Conservation (phyloP, 2,888 invertebrate genomes). For the Catocala fraxini region DNA sequence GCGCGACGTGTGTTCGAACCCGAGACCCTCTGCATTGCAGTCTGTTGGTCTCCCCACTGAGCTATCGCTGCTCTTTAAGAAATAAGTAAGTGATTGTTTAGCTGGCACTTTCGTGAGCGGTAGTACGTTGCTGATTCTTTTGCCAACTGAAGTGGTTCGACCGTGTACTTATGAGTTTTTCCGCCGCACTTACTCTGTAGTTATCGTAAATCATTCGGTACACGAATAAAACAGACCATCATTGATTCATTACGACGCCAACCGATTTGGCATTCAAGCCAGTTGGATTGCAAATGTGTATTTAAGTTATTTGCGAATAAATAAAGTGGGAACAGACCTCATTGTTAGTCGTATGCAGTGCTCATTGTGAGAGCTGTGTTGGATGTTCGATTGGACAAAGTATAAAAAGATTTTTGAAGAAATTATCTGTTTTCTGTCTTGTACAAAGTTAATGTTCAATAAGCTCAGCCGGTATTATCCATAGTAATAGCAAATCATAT, state of each 20-base stretch:
- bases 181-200: slow-evolving; percentile 70
- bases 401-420: too few relatives aligned
- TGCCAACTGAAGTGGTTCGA: slow-evolving; percentile 74
- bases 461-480: too few relatives aligned
- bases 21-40: too few relatives aligned
- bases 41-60: too few relatives aligned
- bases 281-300: slow-evolving; percentile 13
- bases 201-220: slow-evolving; percentile 78
- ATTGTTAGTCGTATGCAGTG: too few relatives aligned
- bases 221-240: slow-evolving; percentile 51
- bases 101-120: slow-evolving; percentile 44
- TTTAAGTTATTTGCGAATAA: slow-evolving; percentile 43
- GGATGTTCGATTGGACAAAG: too few relatives aligned
- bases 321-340: neutral
- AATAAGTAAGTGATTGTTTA: neutral
- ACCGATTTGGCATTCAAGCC: slow-evolving; percentile 38
- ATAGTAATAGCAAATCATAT: too few relatives aligned
- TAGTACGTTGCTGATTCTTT: slow-evolving; percentile 76
- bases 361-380: too few relatives aligned
- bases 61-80: too few relatives aligned
- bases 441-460: too few relatives aligned
- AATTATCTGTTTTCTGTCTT: too few relatives aligned
- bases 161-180: slow-evolving; percentile 70
- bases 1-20: too few relatives aligned
- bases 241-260: slow-evolving; percentile 44